phyloP scores from a whole-genome alignment of 2,113 vertebrate species.

The Thamnophis sirtalis region DNA sequence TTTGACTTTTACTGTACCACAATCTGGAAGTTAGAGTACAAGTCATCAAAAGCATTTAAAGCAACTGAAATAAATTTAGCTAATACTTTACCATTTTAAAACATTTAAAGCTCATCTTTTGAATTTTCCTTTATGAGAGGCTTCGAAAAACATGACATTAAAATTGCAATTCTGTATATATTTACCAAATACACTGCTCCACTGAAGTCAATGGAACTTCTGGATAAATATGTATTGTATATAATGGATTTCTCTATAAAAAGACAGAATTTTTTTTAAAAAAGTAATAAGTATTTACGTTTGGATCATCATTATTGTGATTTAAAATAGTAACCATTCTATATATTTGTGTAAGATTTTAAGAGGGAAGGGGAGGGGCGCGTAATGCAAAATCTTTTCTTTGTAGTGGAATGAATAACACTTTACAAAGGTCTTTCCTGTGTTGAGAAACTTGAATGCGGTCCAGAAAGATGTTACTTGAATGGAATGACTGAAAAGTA shows the following conservation, averaged over 20 bases:
- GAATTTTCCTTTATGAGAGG: neutral
- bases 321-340: neutral
- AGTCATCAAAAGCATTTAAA: neutral
- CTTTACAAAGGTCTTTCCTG: constrained; percentile 15
- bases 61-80: neutral
- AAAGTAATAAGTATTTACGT: neutral
- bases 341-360: neutral
- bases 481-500: constrained; percentile 30
- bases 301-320: neutral
- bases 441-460: neutral
- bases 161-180: neutral
- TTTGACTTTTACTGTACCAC: neutral
- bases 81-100: neutral
- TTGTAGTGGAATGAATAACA: neutral
- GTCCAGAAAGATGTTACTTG: neutral
- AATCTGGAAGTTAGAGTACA: neutral
- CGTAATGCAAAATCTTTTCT: neutral
- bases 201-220: neutral
- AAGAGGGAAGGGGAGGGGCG: too few relatives aligned
- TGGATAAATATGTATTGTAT: neutral
- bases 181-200: neutral
- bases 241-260: neutral
- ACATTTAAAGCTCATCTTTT: neutral
- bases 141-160: neutral
- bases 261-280: neutral